Base-by-base conservation (phyloP, 1,140 invertebrate genomes). In the Acyrthosiphon pisum region DNA sequence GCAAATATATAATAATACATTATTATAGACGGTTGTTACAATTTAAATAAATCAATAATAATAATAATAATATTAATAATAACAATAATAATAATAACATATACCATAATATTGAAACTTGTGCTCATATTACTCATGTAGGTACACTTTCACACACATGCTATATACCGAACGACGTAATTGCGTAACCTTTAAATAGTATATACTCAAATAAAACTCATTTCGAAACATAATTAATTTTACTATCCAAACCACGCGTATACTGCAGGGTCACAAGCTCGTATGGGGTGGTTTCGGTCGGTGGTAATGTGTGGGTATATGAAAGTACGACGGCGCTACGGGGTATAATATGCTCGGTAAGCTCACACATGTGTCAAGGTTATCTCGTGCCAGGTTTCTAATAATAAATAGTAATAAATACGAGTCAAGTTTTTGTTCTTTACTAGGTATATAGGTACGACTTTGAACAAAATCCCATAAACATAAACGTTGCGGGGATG, bases 141-240 rank as follows among this genome's bases (percentile, higher is more conserved):
- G 44, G 50, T 53, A 68, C 30, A 60, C 30, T 60, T 60, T n/a
- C 30, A 68, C 60, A n/a, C 30, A n/a, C 14, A 68, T n/a, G n/a
- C 30, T 14, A 26, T n/a, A 68, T n/a, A 68, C 11, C 30, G 30
- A 68, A 68, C 11, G 4, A 68, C 30, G 30, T 60, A n/a, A 76
- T 76, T n/a, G 60, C 14, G n/a, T 35, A 76, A 76, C n/a, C 30
- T 35, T n/a, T 76, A 76, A 76, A 76, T n/a, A n/a, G 60, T 76
- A n/a, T 76, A 35, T 18, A 35, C n/a, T 76, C 6, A 76, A 30
- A 76, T 76, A n/a, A 2, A 76, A 76, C 60, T 76, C 30, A 76
- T 76, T 76, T 76, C n/a, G n/a, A 76, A 76, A n/a, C 60, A n/a
- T n/a, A 35, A 76, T 76, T 76, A 76, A 76, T 76, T 76, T 76